Conservation (phyloP, 2,888 invertebrate genomes). For the Torymus aiolomorphi region DNA sequence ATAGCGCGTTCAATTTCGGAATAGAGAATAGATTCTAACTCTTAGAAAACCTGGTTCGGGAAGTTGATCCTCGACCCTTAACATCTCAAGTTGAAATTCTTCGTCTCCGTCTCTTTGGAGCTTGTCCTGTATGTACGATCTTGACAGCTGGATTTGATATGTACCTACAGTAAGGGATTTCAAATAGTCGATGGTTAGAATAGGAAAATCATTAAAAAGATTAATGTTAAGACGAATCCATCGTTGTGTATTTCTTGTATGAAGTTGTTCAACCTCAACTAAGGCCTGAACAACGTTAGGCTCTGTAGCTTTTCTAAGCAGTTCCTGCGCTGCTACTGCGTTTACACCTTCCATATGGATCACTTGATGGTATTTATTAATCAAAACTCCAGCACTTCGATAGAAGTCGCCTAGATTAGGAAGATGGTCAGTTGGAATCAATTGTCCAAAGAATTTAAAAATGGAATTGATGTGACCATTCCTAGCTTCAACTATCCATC, state of each 20-base stretch:
- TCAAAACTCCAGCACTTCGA: too few relatives aligned
- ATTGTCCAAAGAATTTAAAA: conserved; percentile 44
- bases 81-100: conserved; percentile 53
- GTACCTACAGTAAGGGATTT: conserved; percentile 48
- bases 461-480: conserved; percentile 45
- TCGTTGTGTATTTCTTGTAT: conserved; percentile 34
- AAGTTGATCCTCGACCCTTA: too few relatives aligned
- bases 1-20: too few relatives aligned
- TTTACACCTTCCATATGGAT: conserved; percentile 37
- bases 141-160: conserved; percentile 55
- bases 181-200: conserved; percentile 45
- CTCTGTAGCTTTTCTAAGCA: conserved; percentile 37
- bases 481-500: conserved; percentile 45
- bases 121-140: conserved; percentile 56
- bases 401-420: too few relatives aligned
- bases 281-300: conserved; percentile 42
- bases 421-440: too few relatives aligned
- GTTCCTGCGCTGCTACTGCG: conserved; percentile 23
- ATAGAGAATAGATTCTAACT: too few relatives aligned
- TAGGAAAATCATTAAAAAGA: conserved; percentile 42
- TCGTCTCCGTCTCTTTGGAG: conserved; percentile 45
- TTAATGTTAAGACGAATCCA: conserved; percentile 42
- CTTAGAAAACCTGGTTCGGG: too few relatives aligned
- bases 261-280: conserved; percentile 45
- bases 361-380: not conserved